Evolutionary conservation across 2,888 invertebrate genomes (phyloP), one percentile per base, ranked within the genome.

Genomic region (Lymantria monacha): DNA sequence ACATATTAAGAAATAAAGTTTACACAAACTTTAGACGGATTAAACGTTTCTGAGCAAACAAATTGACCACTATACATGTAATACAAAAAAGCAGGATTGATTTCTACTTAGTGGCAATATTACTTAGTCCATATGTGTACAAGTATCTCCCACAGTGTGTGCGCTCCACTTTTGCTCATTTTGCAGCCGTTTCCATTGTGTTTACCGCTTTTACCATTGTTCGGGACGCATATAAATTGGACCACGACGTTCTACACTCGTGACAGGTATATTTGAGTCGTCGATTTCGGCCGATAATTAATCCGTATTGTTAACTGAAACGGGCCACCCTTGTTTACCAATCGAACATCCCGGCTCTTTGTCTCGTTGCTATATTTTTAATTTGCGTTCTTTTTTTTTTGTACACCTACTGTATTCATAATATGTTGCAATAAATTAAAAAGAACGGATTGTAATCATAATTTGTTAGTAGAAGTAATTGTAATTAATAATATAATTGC

Each of bases 181-280:
- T 88, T 89, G 85, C 81, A 61, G 70, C 72, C 74, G 81, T 76
- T 79, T 74, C 74, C 88, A 88, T 89, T 89, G 86, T 89, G 89
- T 87, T 88, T 81, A 85, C 87, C 84, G 88, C 86, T 76, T 81
- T 87, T 85, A 88, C 90, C 91, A 89, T 91, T 91, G 91, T 91
- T 88, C 85, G 68, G 68, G 70, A 74, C 70, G 84, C 81, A 81
- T 88, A 91, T 91, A 91, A 91, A 90, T 91, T 87, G 87, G 85
- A 69, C 75, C 76, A 78, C 83, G 81, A 81, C 86, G 81, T 82
- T 80, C 79, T 81, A 77, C 85, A 81, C 68, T 79, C 76, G 79
- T 87, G 91, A 90, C 91, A 91, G 91, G 89, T 90, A 90, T 90
- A 90, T 91, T 90, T 89, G 89, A 90, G 81, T 88, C 82, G 83